Percentiles rank a stretch among this genome's conserved stretches.
Evolutionary conservation across 2,113 vertebrate genomes (phyloP).

Genomic region (Xenus cinereus): DNA sequence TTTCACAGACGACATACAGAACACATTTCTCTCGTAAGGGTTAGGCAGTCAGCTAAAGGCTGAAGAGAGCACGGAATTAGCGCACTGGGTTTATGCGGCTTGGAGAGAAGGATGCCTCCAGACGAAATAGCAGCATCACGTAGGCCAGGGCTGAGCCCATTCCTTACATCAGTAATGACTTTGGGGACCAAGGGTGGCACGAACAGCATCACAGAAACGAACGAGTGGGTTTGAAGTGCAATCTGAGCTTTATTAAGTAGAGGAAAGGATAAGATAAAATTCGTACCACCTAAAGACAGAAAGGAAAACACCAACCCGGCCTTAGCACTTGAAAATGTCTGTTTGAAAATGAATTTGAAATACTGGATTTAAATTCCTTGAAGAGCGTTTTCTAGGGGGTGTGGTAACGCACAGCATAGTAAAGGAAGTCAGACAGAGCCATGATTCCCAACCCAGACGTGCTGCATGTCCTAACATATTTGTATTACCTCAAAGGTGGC

Average conservation of each 20-base stretch:
- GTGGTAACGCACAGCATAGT: not conserved
- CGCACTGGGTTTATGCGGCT: not conserved
- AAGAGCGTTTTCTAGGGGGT: not conserved
- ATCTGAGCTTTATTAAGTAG: not conserved
- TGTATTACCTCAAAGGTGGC: not conserved
- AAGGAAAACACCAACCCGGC: not conserved
- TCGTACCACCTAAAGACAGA: not conserved
- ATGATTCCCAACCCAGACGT: not conserved
- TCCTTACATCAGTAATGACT: not conserved
- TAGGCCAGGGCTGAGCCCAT: not conserved
- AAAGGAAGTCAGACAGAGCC: not conserved
- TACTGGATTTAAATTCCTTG: not conserved
- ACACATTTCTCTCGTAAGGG: not conserved
- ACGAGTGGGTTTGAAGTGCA: not conserved
- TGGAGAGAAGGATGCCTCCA: not conserved
- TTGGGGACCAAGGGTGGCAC: not conserved
- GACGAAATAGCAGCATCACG: not conserved
- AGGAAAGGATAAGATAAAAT: not conserved
- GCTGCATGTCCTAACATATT: rapidly evolving
- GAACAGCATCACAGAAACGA: not conserved
- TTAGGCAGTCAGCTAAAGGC: not conserved
- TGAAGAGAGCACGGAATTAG: not conserved
- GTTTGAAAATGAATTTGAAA: not conserved
- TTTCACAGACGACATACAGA: not conserved
- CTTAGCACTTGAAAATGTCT: not conserved